These are phyloP conservation scores for Xiphorhynchus erythropygius DNA, from an alignment of 2,797 vertebrate species.

Conservation along the genomic window DNA sequence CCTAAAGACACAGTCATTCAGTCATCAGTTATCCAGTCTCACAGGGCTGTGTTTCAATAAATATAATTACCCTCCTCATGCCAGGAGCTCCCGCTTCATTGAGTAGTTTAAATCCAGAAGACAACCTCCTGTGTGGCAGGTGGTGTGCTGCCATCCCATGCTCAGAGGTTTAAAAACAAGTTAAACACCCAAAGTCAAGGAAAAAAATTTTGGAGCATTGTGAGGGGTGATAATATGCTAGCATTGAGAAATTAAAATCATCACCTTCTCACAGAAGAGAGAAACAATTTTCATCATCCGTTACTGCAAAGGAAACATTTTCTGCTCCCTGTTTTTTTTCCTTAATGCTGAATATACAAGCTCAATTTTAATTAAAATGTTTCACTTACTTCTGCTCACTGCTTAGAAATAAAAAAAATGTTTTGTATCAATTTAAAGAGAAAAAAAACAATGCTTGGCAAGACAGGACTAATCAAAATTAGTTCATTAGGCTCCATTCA, in stretches of 20 bases:
- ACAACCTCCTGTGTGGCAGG: background rate
- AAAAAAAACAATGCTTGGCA: background rate
- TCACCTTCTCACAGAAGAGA: background rate
- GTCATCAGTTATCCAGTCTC: background rate
- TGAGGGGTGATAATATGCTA: background rate
- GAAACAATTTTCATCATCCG: background rate
- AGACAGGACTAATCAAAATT: slow-evolving; percentile 33
- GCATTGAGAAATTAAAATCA: background rate
- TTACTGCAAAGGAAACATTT: slow-evolving; percentile 5
- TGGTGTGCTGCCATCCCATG: background rate
- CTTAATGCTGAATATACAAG: background rate
- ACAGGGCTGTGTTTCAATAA: background rate
- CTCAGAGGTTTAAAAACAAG: background rate
- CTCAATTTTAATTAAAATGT: slow-evolving; percentile 43
- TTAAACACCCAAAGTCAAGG: background rate
- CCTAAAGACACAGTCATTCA: background rate
- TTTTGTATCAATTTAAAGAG: background rate
- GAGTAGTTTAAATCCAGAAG: background rate
- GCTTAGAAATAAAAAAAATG: slow-evolving; percentile 45
- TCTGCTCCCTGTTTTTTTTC: background rate
- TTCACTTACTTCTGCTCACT: slow-evolving; percentile 23
- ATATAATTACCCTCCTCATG: background rate
- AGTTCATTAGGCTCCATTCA: slow-evolving; percentile 43
- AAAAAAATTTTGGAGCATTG: background rate
- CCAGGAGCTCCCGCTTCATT: background rate